phyloP scores from a whole-genome alignment of 2,113 vertebrate species.

The Pao palembangensis region DNA sequence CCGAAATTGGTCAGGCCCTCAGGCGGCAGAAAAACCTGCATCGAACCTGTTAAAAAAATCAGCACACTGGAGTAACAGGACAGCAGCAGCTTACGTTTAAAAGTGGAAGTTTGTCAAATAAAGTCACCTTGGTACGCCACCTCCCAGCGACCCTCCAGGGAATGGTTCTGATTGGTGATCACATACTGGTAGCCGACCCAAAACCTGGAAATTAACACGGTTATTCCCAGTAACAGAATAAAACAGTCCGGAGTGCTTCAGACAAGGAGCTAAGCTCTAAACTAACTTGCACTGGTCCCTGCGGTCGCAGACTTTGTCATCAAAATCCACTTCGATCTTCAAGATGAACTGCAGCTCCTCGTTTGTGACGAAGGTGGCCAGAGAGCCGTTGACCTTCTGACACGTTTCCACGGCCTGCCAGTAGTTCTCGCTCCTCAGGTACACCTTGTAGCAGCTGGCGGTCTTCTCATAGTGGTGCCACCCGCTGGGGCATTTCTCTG shows the following conservation, averaged over 20 bases:
- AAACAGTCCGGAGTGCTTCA: no score
- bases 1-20: conserved; percentile 78
- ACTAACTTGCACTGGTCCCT: conserved; percentile 91
- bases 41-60: conserved; percentile 74
- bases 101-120: conserved; percentile 30
- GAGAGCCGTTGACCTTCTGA: conserved; percentile 89
- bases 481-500: conserved; percentile 94
- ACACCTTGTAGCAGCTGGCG: conserved; percentile 95
- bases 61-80: not conserved
- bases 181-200: conserved; percentile 99
- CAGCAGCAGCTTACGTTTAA: not conserved
- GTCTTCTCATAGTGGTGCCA: conserved; percentile 99
- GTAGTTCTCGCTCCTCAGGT: conserved; percentile 91
- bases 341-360: conserved; percentile 95
- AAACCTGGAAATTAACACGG: conserved; percentile 72
- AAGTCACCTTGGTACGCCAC: conserved; percentile 93
- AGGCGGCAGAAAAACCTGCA: conserved; percentile 91
- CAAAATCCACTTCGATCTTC: conserved; percentile 91
- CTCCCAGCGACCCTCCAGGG: conserved; percentile 92
- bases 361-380: conserved; percentile 92
- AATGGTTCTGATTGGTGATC: conserved; percentile 88
- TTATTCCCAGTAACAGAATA: no score
- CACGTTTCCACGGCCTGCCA: conserved; percentile 96
- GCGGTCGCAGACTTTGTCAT: conserved; percentile 84
- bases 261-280: no score